These are phyloP conservation scores for Probaryconus sp. DNA, from an alignment of 1,140 invertebrate species.

Conservation along the genomic window DNA sequence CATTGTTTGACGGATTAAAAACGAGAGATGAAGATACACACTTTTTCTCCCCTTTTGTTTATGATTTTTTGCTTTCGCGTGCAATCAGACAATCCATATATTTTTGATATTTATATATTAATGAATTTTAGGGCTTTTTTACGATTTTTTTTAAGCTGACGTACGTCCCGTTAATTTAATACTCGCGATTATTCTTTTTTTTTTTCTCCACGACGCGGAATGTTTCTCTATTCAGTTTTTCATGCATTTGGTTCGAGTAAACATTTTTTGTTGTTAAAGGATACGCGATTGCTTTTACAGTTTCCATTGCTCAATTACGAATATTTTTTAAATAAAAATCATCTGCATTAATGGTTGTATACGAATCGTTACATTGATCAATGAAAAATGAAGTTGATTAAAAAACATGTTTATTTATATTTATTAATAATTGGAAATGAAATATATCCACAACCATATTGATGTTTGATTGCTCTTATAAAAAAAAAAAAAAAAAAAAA, in stretches of 20 bases:
- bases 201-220: no score
- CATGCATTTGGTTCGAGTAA: constrained; percentile 10
- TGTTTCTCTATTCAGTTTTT: constrained; percentile 31
- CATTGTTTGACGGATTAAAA: constrained; percentile 33
- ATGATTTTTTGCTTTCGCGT: constrained; percentile 5
- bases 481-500: no score
- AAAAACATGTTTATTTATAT: no score
- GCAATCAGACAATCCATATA: constrained; percentile 13
- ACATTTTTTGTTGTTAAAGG: constrained; percentile 21
- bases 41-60: constrained; percentile 14
- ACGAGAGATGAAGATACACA: constrained; percentile 25
- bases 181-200: constrained; percentile 1
- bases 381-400: no score
- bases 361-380: no score
- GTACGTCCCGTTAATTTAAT: background rate
- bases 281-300: background rate
- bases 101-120: constrained; percentile 45
- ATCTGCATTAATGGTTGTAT: no score
- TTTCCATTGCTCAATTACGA: no score
- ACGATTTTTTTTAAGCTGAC: constrained; percentile 6
- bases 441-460: no score
- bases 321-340: no score
- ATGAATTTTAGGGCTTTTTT: constrained; percentile 26
- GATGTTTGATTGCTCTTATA: no score
- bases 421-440: no score